Evolutionary conservation across 2,888 invertebrate species (phyloP).

Genomic region (Lithophane leautieri): DNA sequence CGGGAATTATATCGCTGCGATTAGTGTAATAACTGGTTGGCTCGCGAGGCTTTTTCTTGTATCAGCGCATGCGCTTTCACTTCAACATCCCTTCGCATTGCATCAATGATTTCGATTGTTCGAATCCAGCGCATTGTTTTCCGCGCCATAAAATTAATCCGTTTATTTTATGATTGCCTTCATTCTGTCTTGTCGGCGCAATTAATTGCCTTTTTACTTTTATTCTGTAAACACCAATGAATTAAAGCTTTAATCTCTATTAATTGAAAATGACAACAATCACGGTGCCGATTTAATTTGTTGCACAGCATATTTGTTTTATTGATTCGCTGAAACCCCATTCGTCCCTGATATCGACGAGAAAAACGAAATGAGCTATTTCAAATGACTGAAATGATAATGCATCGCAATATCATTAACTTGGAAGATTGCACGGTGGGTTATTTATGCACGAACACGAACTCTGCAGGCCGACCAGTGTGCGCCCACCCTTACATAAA

Average conservation of each 20-base stretch:
- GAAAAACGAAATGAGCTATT: slow-evolving; percentile 76
- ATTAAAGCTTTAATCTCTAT: slow-evolving; percentile 65
- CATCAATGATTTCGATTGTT: slow-evolving; percentile 84
- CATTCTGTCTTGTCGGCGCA: slow-evolving; percentile 75
- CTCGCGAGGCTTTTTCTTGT: slow-evolving; percentile 85
- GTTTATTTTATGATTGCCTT: slow-evolving; percentile 81
- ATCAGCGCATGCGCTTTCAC: slow-evolving; percentile 84
- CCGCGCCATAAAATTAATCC: slow-evolving; percentile 82
- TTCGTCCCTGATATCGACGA: slow-evolving; percentile 64
- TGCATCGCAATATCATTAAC: slow-evolving; percentile 83
- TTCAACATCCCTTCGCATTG: slow-evolving; percentile 81
- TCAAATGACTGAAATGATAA: slow-evolving; percentile 78
- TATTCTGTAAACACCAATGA: slow-evolving; percentile 66
- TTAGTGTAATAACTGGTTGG: slow-evolving; percentile 91
- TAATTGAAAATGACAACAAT: slow-evolving; percentile 71
- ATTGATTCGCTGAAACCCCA: slow-evolving; percentile 63
- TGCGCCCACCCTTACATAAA: slow-evolving; percentile 74
- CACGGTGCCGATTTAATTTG: slow-evolving; percentile 64
- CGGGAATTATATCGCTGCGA: slow-evolving; percentile 90
- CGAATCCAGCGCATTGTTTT: slow-evolving; percentile 85
- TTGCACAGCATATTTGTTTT: slow-evolving; percentile 39
- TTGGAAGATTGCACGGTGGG: slow-evolving; percentile 78
- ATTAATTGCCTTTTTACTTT: slow-evolving; percentile 73
- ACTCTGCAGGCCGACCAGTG: slow-evolving; percentile 70
- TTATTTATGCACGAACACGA: slow-evolving; percentile 80